Evolutionary conservation across 2,888 invertebrate species (phyloP).

Genomic region (Siphlonurus alternatus): DNA sequence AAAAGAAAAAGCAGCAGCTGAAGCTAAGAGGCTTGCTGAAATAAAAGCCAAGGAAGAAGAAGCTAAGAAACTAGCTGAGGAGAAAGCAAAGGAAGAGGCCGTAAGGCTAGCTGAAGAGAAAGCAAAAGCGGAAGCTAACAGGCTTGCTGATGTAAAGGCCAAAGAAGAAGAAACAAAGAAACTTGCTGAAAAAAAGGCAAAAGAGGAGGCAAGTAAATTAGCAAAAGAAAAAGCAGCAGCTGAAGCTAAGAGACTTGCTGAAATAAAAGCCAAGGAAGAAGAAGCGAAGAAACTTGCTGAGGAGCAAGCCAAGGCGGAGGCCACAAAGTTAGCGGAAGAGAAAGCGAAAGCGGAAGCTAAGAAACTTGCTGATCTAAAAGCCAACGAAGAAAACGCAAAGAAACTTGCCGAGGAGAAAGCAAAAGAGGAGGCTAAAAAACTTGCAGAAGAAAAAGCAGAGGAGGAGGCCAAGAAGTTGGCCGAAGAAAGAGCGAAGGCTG

Average conservation of each 20-base stretch:
- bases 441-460: neutral
- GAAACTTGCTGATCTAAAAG: conserved; percentile 6
- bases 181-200: conserved; percentile 1
- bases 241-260: no score
- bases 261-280: conserved; percentile 14
- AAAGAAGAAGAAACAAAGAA: conserved; percentile 10
- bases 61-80: conserved; percentile 1
- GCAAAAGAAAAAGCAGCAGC: conserved; percentile 8
- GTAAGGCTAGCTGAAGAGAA: conserved; percentile 12
- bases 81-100: neutral
- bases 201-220: conserved; percentile 2
- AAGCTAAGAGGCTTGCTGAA: neutral
- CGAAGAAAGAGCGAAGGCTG: conserved; percentile 4
- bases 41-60: conserved; percentile 2
- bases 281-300: conserved; percentile 13
- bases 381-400: conserved; percentile 7
- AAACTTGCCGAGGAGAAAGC: conserved; percentile 11
- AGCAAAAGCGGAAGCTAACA: conserved; percentile 12
- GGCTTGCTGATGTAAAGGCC: no score
- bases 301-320: conserved; percentile 17
- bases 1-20: conserved; percentile 11
- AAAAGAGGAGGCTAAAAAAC: conserved; percentile 7
- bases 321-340: conserved; percentile 11
- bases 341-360: conserved; percentile 12
- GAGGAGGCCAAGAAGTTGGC: neutral